These are phyloP conservation scores for Noctuana brunneofusca DNA, from an alignment of 2,888 invertebrate species.

Conservation along the genomic window DNA sequence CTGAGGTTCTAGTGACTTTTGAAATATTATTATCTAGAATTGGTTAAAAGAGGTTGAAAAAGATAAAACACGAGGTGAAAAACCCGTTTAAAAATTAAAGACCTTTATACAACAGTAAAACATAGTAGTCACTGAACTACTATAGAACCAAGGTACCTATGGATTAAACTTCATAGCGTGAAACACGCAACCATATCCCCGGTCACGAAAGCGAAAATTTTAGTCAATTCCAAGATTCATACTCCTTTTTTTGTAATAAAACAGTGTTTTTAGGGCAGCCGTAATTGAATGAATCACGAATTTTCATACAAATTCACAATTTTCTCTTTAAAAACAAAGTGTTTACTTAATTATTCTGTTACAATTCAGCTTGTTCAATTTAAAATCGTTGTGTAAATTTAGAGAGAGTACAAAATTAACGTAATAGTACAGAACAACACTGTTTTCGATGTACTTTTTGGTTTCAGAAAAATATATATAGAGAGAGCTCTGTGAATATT, in stretches of 20 bases:
- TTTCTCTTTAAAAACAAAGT: constrained; percentile 8
- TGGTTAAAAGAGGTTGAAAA: too few species aligned
- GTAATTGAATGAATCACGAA: constrained; percentile 26
- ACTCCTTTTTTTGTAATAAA: constrained; percentile 17
- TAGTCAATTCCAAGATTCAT: constrained; percentile 20
- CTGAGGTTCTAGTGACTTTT: too few species aligned
- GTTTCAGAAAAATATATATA: neutral
- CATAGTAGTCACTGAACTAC: neutral
- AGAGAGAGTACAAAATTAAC: constrained; percentile 5
- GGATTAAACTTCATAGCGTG: constrained; percentile 8
- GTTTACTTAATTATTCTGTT: constrained; percentile 12
- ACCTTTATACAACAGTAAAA: neutral
- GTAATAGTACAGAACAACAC: constrained; percentile 6
- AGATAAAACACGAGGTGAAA: neutral
- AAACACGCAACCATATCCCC: constrained; percentile 8
- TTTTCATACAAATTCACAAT: constrained; percentile 3
- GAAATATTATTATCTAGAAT: too few species aligned
- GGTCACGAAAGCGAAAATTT: constrained; percentile 27
- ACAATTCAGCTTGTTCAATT: constrained; percentile 3
- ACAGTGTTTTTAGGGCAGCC: constrained; percentile 23
- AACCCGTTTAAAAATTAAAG: neutral
- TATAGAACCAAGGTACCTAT: neutral
- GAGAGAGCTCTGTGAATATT: constrained; percentile 14
- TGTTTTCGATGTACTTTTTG: constrained; percentile 7
- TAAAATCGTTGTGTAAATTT: neutral